Evolutionary conservation across 2,797 vertebrate species (phyloP), one percentile per base, ranked within the genome.

Genomic region (Aythya fuligula): DNA sequence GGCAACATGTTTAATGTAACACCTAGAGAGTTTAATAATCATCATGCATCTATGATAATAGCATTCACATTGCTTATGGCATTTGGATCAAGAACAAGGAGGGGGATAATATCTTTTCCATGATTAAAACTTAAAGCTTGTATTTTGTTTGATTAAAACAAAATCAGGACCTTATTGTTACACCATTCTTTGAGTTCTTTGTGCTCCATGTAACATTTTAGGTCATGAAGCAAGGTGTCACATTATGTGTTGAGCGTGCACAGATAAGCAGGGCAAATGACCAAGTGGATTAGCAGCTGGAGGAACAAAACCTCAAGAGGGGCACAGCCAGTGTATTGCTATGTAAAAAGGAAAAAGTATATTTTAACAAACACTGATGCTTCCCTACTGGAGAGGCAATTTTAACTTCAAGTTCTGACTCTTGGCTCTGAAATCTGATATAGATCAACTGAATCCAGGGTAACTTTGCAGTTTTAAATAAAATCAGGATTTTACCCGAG

Each of bases 41-140:
- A 74, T 70, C 90, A 69, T 71, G 83, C 84, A 73, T 82, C 87
- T 88, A 74, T 85, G 66, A 83, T 76, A 95, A 82, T 96, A 90
- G 93, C 82, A 70, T 77, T 90, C 71, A 11, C 6, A 53, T 93
- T 93, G 95, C 94, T 92, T 74, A 72, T 83, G 94, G 97, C 92
- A 93, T 93, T 97, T 97, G 91, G 74, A 96, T 95, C 90, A 96
- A 94, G 92, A 97, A 91, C 74, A 91, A 61, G 76, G 94, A 13
- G 94, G 39, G 30, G 18, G 32, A 87, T 95, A 86, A 38, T 69
- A 69, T 65, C n/a, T 94, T 97, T 96, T 89, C 76, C 88, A 77
- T 67, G 67, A 95, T 74, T 94, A 83, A 86, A 97, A 97, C 94
- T 96, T 92, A 87, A 91, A 94, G 77, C 76, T 70, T 25, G 66